Conservation (phyloP, 2,888 invertebrate genomes). For the Plutella xylostella region DNA sequence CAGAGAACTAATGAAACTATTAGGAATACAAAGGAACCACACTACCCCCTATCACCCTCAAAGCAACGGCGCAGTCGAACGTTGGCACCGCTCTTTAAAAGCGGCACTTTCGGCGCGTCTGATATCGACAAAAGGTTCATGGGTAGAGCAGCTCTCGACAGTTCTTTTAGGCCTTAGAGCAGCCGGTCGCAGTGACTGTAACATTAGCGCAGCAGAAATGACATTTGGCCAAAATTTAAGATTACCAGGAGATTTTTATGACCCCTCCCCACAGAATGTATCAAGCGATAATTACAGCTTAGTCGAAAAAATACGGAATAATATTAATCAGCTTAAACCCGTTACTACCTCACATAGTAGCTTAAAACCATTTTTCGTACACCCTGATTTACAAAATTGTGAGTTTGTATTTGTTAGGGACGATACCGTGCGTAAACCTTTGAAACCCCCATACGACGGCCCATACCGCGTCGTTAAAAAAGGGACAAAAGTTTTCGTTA, state of each 20-base stretch:
- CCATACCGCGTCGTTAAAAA: not conserved
- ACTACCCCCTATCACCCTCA: constrained; percentile 19
- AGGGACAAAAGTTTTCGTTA: not conserved
- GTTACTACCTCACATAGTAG: not conserved
- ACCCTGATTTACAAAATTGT: not conserved
- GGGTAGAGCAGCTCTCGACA: constrained; percentile 25
- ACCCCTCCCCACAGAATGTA: not conserved
- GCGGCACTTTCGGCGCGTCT: constrained; percentile 10
- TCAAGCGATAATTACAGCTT: not conserved
- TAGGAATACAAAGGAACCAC: constrained; percentile 9
- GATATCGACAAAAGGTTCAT: not conserved
- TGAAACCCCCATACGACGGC: not conserved
- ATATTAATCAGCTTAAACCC: not conserved
- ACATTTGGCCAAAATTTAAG: not conserved
- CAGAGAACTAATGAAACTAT: constrained; percentile 20
- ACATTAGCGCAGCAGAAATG: constrained; percentile 5
- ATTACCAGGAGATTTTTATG: constrained; percentile 7
- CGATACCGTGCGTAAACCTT: not conserved
- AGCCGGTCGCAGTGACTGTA: not conserved
- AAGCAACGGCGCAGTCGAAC: constrained; percentile 16
- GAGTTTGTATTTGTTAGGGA: not conserved
- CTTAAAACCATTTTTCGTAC: not conserved
- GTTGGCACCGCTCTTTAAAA: constrained; percentile 16
- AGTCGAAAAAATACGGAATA: not conserved
- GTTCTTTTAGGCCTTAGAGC: constrained; percentile 20